Conservation (phyloP, 2,113 vertebrate genomes). For the Prochilodus magdalenae region DNA sequence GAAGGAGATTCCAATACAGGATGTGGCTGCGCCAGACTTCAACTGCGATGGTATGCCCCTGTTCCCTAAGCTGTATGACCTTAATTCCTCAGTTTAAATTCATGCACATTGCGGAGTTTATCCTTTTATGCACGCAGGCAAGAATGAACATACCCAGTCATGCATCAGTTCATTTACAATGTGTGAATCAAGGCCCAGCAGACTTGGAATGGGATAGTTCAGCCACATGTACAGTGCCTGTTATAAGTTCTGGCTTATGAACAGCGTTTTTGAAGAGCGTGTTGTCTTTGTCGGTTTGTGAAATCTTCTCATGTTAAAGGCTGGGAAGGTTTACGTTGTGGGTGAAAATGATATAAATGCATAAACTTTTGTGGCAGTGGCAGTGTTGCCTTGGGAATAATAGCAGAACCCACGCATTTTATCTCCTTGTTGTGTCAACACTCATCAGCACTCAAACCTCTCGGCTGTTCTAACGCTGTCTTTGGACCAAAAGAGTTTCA, state of each 20-base stretch:
- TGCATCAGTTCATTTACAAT: background rate
- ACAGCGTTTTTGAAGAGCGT: no score
- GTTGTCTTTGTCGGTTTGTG: no score
- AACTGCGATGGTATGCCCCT: slow-evolving; percentile 89
- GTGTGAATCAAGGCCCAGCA: background rate
- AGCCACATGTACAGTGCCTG: background rate
- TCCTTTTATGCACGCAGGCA: background rate
- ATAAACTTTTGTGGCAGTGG: no score
- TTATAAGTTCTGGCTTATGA: background rate
- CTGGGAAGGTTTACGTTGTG: no score
- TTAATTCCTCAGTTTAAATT: background rate
- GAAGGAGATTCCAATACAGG: slow-evolving; percentile 98
- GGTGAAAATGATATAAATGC: no score
- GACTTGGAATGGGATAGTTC: background rate
- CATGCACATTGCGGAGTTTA: background rate
- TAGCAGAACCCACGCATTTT: no score
- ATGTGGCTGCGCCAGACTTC: slow-evolving; percentile 94
- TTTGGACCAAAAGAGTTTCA: no score
- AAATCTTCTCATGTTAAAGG: no score
- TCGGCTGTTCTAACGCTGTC: no score
- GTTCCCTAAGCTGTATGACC: background rate
- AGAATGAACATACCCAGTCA: background rate
- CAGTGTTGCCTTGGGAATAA: no score
- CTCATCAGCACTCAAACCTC: no score
- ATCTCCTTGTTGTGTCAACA: no score